Base-by-base conservation (phyloP, 2,797 vertebrate species). In the Hyperoplus lanceolatus region DNA sequence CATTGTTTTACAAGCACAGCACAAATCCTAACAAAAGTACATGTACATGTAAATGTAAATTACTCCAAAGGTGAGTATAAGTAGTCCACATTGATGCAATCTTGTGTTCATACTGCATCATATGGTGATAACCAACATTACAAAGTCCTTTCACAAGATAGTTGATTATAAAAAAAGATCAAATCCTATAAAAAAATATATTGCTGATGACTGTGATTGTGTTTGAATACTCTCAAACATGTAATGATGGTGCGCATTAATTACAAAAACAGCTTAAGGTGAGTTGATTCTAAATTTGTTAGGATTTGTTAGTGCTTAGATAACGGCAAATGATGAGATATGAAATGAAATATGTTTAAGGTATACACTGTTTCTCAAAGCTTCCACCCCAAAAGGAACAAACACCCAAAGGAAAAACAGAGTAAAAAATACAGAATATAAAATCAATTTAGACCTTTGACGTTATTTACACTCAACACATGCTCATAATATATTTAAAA, bases 391-490 rank as follows among this genome's bases (percentile, higher is more conserved):
- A 82, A 87, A 86, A 88, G 81, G 82, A 89, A 90, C 85, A 90
- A 89, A 92, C 89, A 90, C 81, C 89, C 77, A 75, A 83, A 90
- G 85, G 56, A 85, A 91, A 92, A 90, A 92, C 65, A 83, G 67
- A 87, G 91, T 94, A 92, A 86, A 94, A 94, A 94, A 95, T 84
- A 92, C 87, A 91, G 80, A 84, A 93, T 94, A 95, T 89, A 94
- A 95, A 94, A 94, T 95, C 87, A 89, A 88, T 92, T 94, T 93
- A 89, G 92, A 93, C 91, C 29, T 94, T 94, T 94, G 76, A 95
- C 74, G 91, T 93, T 95, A 95, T 96, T 94, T 96, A 96, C 95
- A 95, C 85, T 93, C 87, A 93, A 93, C 90, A 95, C 89, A 94
- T 94, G 93, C 93, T 94, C 86, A 94, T 94, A 94, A 94, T 93